A percentile compares a stretch with the other conserved stretches of the same genome.
Evolutionary conservation across 2,888 invertebrate species (phyloP).

Genomic region (Elaeidobius kamerunicus): DNA sequence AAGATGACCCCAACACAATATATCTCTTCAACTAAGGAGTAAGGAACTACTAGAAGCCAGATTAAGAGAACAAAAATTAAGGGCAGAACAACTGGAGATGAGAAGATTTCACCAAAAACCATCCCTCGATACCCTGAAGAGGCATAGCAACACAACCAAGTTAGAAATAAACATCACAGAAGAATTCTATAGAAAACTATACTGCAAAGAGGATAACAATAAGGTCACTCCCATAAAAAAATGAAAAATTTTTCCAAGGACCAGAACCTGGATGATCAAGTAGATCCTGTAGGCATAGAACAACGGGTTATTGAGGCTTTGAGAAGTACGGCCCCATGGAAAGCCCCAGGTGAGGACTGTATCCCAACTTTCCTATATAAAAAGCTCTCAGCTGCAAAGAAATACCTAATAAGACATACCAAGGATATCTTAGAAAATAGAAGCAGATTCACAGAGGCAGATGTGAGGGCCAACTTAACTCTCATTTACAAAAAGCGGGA

Average conservation of each 20-base stretch:
- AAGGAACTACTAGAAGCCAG: conserved; percentile 3
- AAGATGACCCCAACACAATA: conserved; percentile 22
- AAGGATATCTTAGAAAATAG: not conserved
- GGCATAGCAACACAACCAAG: not conserved
- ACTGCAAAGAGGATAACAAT: conserved; percentile 6
- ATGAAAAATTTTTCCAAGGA: conserved; percentile 7
- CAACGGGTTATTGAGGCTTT: not conserved
- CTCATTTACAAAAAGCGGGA: conserved; percentile 38
- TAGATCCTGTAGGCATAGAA: conserved; percentile 8
- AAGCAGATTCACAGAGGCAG: conserved; percentile 17
- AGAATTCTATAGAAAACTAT: conserved; percentile 5
- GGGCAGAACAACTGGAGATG: conserved; percentile 4
- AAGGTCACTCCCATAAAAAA: conserved; percentile 1
- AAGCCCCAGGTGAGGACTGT: conserved; percentile 29
- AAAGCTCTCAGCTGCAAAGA: conserved; percentile 18
- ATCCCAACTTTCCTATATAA: conserved; percentile 30
- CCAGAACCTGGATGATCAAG: conserved; percentile 2
- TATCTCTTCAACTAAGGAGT: conserved; percentile 7
- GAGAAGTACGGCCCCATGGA: conserved; percentile 11
- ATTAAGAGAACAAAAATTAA: conserved; percentile 4
- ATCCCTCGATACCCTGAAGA: conserved; percentile 1
- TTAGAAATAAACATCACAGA: conserved; percentile 3
- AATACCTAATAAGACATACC: conserved; percentile 16
- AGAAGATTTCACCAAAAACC: conserved; percentile 10
- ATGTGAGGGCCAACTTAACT: conserved; percentile 32